These are phyloP conservation scores for Drosophila bocqueti DNA, from an alignment of 1,140 invertebrate species.

Conservation along the genomic window DNA sequence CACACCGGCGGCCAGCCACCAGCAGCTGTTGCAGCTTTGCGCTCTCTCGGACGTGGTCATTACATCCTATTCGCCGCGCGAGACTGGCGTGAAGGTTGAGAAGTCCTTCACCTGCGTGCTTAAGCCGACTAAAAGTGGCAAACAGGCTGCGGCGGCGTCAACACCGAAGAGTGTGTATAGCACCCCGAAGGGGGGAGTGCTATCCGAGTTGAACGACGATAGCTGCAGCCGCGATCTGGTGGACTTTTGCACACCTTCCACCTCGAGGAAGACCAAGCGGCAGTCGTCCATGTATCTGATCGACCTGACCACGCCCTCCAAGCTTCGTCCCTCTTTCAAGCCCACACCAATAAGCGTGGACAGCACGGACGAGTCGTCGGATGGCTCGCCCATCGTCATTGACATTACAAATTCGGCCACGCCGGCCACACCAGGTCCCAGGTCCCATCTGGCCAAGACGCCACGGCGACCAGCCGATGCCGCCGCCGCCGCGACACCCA, in stretches of 20 bases:
- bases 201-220: conserved; percentile 65
- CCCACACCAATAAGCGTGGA: conserved; percentile 45
- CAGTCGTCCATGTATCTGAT: conserved; percentile 73
- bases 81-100: conserved; percentile 71
- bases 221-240: conserved; percentile 66
- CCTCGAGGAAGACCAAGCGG: conserved; percentile 58
- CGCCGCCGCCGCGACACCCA: conserved; percentile 51
- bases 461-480: conserved; percentile 25
- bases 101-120: conserved; percentile 71
- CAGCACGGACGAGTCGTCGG: conserved; percentile 52
- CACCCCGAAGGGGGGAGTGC: conserved; percentile 72
- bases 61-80: conserved; percentile 77
- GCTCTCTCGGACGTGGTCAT: conserved; percentile 71
- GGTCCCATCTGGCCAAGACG: conserved; percentile 21
- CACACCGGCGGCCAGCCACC: conserved; percentile 47
- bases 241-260: conserved; percentile 68
- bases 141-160: conserved; percentile 29
- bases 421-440: conserved; percentile 18
- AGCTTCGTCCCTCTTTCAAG: conserved; percentile 33
- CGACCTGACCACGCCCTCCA: conserved; percentile 76
- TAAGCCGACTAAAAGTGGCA: conserved; percentile 40
- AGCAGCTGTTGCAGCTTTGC: conserved; percentile 58
- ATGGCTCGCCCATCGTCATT: conserved; percentile 55
- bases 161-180: conserved; percentile 77
- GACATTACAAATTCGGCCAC: conserved; percentile 52